These are phyloP conservation scores for Acropora tenuis DNA, from an alignment of 64 coral and sea anemone genomes.

Conservation along the genomic window DNA sequence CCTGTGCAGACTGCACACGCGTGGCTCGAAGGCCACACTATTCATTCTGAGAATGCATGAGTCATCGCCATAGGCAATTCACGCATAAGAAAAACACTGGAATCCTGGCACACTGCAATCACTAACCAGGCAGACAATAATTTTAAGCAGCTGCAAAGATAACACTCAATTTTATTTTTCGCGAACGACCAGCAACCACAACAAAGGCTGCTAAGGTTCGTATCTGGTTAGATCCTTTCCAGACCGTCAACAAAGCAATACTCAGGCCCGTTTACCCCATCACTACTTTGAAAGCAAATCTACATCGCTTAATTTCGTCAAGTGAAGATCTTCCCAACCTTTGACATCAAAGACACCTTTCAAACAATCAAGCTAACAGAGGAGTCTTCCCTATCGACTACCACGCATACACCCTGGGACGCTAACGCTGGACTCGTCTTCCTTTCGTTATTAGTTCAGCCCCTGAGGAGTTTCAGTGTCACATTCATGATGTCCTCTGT, in stretches of 20 bases:
- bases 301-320: conserved; percentile 40
- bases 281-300: conserved; percentile 42
- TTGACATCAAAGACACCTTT: neutral
- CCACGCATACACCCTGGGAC: conserved; percentile 57
- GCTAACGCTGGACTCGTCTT: too few species aligned
- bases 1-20: too few species aligned
- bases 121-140: too few species aligned
- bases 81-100: too few species aligned
- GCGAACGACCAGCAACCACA: neutral
- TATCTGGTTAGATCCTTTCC: conserved; percentile 14
- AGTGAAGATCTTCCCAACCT: conserved; percentile 54
- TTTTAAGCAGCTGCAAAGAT: too few species aligned
- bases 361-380: too few species aligned
- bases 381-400: too few species aligned
- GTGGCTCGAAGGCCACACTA: too few species aligned
- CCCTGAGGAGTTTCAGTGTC: conserved; percentile 49
- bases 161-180: too few species aligned
- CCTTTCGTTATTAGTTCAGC: conserved; percentile 10
- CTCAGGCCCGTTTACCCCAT: conserved; percentile 41
- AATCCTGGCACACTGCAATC: too few species aligned
- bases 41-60: too few species aligned
- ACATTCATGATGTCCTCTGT: conserved; percentile 11
- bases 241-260: conserved; percentile 54
- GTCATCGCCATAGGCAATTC: too few species aligned
- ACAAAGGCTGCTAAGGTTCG: neutral